Percentiles rank a stretch among this genome's conserved stretches.
phyloP scores from a whole-genome alignment of 2,113 vertebrate species.

The Tretioscincus oriximinensis region DNA sequence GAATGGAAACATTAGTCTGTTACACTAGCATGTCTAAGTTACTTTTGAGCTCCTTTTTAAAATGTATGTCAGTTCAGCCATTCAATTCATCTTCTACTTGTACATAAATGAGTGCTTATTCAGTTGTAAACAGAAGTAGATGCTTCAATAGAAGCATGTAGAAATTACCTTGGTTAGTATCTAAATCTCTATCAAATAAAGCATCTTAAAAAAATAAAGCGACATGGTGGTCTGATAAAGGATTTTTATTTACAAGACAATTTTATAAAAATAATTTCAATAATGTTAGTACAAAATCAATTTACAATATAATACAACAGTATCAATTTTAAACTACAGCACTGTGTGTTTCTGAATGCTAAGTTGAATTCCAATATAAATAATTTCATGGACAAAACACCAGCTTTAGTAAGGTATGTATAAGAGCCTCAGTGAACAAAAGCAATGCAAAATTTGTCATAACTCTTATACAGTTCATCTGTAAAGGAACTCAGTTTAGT shows the following conservation, averaged over 20 bases:
- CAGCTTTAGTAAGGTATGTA: slow-evolving; percentile 57
- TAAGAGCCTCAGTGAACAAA: slow-evolving; percentile 42
- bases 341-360: slow-evolving; percentile 55
- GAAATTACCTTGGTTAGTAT: no score
- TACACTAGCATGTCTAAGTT: no score
- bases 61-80: no score
- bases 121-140: no score
- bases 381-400: slow-evolving; percentile 53
- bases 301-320: slow-evolving; percentile 79
- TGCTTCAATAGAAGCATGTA: not conserved
- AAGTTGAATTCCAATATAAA: slow-evolving; percentile 60
- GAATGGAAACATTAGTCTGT: no score
- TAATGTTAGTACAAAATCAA: slow-evolving; percentile 75
- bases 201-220: not conserved
- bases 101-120: no score
- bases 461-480: slow-evolving; percentile 37
- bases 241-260: slow-evolving; percentile 75
- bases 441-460: slow-evolving; percentile 38
- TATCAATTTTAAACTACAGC: slow-evolving; percentile 49
- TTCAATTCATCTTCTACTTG: no score
- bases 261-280: slow-evolving; percentile 83
- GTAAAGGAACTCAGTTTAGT: slow-evolving; percentile 33
- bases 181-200: not conserved
- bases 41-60: no score
- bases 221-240: slow-evolving; percentile 59